Base-by-base conservation (phyloP, 2,797 vertebrate genomes). In the Aplochiton taeniatus region DNA sequence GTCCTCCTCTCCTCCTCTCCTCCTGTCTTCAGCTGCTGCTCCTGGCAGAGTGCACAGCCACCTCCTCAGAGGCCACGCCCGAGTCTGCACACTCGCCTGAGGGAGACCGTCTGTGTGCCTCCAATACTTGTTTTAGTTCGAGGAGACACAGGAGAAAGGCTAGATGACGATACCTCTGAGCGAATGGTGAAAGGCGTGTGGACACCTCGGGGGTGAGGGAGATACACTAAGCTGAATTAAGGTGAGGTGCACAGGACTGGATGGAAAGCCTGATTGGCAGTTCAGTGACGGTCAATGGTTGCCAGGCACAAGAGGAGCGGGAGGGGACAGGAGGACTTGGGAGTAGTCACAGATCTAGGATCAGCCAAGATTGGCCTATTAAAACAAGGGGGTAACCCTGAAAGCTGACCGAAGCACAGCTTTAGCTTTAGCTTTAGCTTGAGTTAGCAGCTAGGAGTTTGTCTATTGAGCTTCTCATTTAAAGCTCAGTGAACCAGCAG, bases 261-360 rank as follows among this genome's bases (percentile, higher is more conserved):
- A 56, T 65, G 10, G 49, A 46, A 31, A 46, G 14, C 58, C 75
- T 70, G 74, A 79, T n/a, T 71, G 59, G 68, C 59, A 59, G 68
- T 57, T 52, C 45, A 20, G 9, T 56, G 41, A n/a, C 42, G 42
- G 9, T 50, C 9, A 12, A 48, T 47, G 47, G 17, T 19, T 31
- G 9, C 41, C 41, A 9, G 17, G 11, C 43, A 44, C 58, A 51
- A 64, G 18, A 49, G 11, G 54, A 16, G 41, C 31, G 41, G 57
- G 4, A 11, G 52, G 54, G 11, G 20, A 19, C 18, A 12, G 41
- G 20, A 9, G 8, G 54, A 13, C 20, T 6, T 56, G 14, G 1
- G 47, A 4, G 14, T 48, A 10, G 47, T 48, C 47, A 48, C 47
- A 48, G 47, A 48, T 48, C 47, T 48, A 48, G 11, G 47, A 48